These are phyloP conservation scores for Sebastes matsubarae DNA, from an alignment of 2,797 vertebrate genomes.

Conservation along the genomic window DNA sequence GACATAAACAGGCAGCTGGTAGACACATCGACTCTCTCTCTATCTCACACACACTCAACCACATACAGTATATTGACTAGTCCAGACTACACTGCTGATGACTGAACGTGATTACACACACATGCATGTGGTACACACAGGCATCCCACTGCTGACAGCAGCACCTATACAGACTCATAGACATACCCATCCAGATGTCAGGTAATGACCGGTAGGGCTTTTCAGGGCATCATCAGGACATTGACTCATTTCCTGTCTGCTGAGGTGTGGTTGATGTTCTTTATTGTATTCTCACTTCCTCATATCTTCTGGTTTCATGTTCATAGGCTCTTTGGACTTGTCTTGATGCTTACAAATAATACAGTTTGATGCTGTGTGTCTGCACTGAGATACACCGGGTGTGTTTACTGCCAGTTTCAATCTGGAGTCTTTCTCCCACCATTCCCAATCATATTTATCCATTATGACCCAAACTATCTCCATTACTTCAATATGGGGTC, in stretches of 20 bases:
- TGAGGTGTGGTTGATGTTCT: conserved; percentile 46
- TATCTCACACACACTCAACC: neutral
- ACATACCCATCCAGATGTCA: conserved; percentile 49
- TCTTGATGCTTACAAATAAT: neutral
- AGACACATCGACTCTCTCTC: conserved; percentile 26
- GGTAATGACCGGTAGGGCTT: conserved; percentile 64
- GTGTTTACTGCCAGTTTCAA: neutral
- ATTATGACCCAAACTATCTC: neutral
- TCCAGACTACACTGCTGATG: conserved; percentile 45
- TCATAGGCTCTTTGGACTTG: neutral
- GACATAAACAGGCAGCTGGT: conserved; percentile 55
- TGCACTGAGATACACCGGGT: neutral
- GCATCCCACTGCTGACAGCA: conserved; percentile 5
- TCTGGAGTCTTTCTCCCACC: neutral
- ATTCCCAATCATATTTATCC: neutral
- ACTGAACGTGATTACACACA: conserved; percentile 29
- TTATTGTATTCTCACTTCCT: conserved; percentile 24
- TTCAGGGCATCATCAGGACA: conserved; percentile 47
- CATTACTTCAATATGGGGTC: neutral
- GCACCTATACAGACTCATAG: neutral
- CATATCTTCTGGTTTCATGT: neutral
- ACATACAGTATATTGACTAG: conserved; percentile 4
- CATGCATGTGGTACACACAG: neutral
- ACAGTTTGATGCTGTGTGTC: neutral
- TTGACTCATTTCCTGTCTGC: conserved; percentile 66